Base-by-base conservation (phyloP, 2,113 vertebrate genomes). In the Actinemys pallida region DNA sequence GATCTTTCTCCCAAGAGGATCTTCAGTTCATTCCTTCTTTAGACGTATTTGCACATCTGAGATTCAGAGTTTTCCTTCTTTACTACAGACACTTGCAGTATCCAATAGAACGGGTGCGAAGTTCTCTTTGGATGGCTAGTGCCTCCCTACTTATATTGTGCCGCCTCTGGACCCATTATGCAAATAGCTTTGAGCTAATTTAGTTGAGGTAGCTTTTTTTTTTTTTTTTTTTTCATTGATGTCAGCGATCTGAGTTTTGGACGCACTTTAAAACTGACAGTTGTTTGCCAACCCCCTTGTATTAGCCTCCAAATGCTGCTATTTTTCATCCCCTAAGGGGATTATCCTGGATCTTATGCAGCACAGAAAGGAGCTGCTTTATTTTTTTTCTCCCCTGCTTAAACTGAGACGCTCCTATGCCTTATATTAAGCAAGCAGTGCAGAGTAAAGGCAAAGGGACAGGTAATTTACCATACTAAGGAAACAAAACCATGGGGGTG, bases 121-220 rank as follows among this genome's bases (percentile, higher is more conserved):
- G 84, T 92, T 92, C 90, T 94, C 90, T 91, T 79, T 94, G 88
- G 86, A 83, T 10, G 10, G 86, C 93, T 90, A n/a, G 49, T 49
- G 25, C 84, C 93, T 95, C 91, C 1, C 69, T 97, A 94, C 96
- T 98, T 98, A 98, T 98, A 98, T 79, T 29, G 84, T 85, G 12
- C 95, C 96, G 95, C 93, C 94, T 97, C 97, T 93, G 94, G 79
- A 88, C 90, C 92, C 91, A 98, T 98, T 90, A 99, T 98, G 97
- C 98, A 97, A 96, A 97, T 96, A 92, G 94, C 97, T 96, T 93
- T 91, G 97, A 98, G 97, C 97, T 98, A 96, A 98, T 98, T 95
- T 96, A 95, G 97, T 93, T 97, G 97, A 93, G 97, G 95, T 95
- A 72, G 86, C 93, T 65, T 42, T 39, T 54, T 92, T 92, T 17